Conservation (phyloP, 2,888 invertebrate species). For the Leucophora obtusa region DNA sequence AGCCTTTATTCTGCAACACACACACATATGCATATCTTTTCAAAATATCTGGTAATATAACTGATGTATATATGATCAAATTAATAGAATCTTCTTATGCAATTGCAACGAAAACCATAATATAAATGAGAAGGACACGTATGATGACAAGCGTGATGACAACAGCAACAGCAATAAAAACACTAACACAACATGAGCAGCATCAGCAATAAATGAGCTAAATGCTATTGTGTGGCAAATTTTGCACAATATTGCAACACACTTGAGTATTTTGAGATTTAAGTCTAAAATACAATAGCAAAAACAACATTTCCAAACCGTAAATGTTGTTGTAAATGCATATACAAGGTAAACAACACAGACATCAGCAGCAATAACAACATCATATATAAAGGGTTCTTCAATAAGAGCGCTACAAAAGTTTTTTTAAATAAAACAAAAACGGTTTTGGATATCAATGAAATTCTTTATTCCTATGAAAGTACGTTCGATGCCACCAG, state of each 20-base stretch:
- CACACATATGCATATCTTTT: neutral
- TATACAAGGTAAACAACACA: slow-evolving; percentile 20
- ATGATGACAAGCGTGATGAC: slow-evolving; percentile 63
- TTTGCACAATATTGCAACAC: slow-evolving; percentile 44
- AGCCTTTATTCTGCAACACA: neutral
- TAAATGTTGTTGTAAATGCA: slow-evolving; percentile 18
- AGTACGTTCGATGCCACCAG: too few relatives aligned
- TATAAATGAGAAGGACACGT: slow-evolving; percentile 61
- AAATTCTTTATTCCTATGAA: too few relatives aligned
- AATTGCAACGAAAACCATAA: slow-evolving; percentile 46
- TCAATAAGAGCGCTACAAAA: too few relatives aligned
- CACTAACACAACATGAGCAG: slow-evolving; percentile 13
- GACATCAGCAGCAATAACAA: neutral
- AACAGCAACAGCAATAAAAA: slow-evolving; percentile 8
- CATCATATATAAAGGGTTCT: slow-evolving; percentile 26
- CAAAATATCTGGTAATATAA: slow-evolving; percentile 16
- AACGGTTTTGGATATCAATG: too few relatives aligned
- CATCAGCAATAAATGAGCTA: slow-evolving; percentile 26
- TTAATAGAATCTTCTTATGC: slow-evolving; percentile 61
- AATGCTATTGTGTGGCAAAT: slow-evolving; percentile 45
- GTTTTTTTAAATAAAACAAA: too few relatives aligned
- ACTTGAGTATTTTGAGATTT: slow-evolving; percentile 48
- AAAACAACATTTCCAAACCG: neutral
- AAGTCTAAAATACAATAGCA: slow-evolving; percentile 11
- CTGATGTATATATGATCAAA: slow-evolving; percentile 54